Evolutionary conservation across 2,888 invertebrate species (phyloP), one percentile per base, ranked within the genome.

Genomic region (Tetramorium bicarinatum): DNA sequence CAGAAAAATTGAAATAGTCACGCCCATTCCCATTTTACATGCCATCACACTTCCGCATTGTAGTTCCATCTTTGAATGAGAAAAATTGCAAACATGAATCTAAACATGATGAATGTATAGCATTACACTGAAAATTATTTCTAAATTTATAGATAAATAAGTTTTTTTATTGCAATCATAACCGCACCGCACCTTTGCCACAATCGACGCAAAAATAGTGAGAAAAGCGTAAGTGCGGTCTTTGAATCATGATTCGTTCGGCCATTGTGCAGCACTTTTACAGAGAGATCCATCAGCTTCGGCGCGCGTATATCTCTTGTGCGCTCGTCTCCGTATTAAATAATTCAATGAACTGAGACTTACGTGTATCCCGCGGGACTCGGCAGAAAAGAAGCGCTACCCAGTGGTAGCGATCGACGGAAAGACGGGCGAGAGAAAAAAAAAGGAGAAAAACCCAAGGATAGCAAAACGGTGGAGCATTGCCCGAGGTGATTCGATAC

Each of bases 401-500:
- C 18, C 66, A 54, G 75, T 62, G 75, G 86, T 84, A 80, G 74
- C 80, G 66, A 83, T 82, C 85, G 84, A 61, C 18, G 72, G 59
- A 80, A 83, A 61, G 44, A 41, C 11, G 49, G 54, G 9, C 29
- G 38, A 34, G 41, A 74, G 47, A 49, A 54, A 79, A 34, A 62
- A n/a, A n/a, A 25, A 15, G 38, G 9, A 34, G 59, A 89, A 87
- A 91, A 92, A 88, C 87, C 85, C 85, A 15, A 75, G 85, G 86
- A 90, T 91, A 90, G 88, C 29, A 34, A 91, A 87, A 89, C 89
- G 88, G 90, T 90, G 91, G 13, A n/a, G 91, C 91, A 86, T 91
- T 91, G 89, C 89, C 87, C 88, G 77, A 82, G 91, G 89, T 91
- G 92, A 93, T 93, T 86, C 91, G 92, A 93, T 92, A 91, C 92